A percentile compares a stretch with the other conserved stretches of the same genome.
These are phyloP conservation scores for Calephelis virginiensis DNA, from an alignment of 1,140 invertebrate species.

Conservation along the genomic window DNA sequence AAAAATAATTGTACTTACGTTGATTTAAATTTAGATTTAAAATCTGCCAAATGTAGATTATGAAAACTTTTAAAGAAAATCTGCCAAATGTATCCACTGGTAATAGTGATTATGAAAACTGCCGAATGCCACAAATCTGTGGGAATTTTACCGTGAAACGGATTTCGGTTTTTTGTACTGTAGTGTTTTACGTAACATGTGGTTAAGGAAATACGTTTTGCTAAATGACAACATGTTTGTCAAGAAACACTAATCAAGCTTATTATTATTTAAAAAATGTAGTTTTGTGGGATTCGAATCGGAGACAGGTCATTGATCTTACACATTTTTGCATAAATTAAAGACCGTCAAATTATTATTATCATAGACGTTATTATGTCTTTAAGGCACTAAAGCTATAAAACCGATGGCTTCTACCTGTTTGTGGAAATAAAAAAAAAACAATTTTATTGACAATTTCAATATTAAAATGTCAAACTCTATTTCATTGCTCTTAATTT, in stretches of 20 bases:
- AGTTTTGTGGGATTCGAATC: constrained; percentile 8
- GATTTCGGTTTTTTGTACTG: no score
- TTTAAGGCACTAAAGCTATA: constrained; percentile 13
- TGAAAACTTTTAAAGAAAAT: neutral
- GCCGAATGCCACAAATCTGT: constrained; percentile 1
- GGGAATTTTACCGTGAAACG: neutral
- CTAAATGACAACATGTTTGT: neutral
- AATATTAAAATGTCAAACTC: constrained; percentile 29
- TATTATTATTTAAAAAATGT: constrained; percentile 10
- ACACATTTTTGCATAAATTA: constrained; percentile 19
- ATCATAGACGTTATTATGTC: constrained; percentile 7
- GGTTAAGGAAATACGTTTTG: neutral
- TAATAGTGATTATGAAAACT: neutral
- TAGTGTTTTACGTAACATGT: no score
- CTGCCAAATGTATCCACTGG: neutral
- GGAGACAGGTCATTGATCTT: constrained; percentile 19
- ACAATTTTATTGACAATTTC: constrained; percentile 27
- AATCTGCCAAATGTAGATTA: neutral
- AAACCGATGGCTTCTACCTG: constrained; percentile 55
- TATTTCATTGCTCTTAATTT: constrained; percentile 32
- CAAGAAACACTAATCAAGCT: neutral
- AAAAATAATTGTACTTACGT: no score
- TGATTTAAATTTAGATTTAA: no score
- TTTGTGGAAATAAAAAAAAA: constrained; percentile 50
- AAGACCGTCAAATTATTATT: constrained; percentile 1